These are phyloP conservation scores for Pantala flavescens DNA, from an alignment of 1,140 invertebrate genomes.

Conservation along the genomic window DNA sequence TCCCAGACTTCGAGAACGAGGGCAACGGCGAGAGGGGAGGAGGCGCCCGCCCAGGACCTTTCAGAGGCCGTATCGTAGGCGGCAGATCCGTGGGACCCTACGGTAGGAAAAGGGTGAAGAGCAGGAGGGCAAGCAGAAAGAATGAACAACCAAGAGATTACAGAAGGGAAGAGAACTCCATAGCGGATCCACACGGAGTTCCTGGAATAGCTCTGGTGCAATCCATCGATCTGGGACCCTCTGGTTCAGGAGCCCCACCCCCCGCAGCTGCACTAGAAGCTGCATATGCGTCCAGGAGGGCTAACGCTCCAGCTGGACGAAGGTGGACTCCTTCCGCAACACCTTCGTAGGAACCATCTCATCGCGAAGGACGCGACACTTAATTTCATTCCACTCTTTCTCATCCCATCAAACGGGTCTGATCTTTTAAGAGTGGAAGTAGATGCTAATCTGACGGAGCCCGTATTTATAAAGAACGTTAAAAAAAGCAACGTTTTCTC, in stretches of 20 bases:
- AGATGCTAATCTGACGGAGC: too few relatives aligned
- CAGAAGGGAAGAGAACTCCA: neutral
- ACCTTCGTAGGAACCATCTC: neutral
- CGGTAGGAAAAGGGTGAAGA: neutral
- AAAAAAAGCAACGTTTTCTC: too few relatives aligned
- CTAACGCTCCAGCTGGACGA: neutral
- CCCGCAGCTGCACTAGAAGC: neutral
- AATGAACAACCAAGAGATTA: neutral
- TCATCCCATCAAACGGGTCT: too few relatives aligned
- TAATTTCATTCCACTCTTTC: too few relatives aligned
- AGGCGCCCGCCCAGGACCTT: neutral
- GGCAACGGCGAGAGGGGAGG: neutral
- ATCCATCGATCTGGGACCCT: neutral
- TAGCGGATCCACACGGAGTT: neutral
- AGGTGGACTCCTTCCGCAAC: neutral
- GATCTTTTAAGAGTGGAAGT: too few relatives aligned
- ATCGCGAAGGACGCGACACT: too few relatives aligned
- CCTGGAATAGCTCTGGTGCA: neutral
- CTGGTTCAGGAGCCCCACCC: neutral
- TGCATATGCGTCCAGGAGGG: neutral
- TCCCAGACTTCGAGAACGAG: neutral
- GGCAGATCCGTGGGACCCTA: neutral
- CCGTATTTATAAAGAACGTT: too few relatives aligned
- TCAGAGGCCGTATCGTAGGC: neutral
- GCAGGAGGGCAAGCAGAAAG: neutral